phyloP scores from a whole-genome alignment of 1,140 invertebrate species.

The Sitobion miscanthi region DNA sequence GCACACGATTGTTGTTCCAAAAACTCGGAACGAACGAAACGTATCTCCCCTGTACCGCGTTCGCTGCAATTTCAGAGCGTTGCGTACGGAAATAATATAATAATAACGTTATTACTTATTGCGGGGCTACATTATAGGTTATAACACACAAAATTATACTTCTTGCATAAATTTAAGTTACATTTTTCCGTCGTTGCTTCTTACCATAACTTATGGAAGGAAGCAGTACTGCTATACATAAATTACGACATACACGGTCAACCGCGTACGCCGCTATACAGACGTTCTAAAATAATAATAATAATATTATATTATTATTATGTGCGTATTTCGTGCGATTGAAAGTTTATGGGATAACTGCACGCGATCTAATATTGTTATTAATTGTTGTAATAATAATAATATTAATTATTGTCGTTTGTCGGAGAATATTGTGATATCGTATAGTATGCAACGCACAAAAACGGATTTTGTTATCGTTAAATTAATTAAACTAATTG shows the following conservation, averaged over 20 bases:
- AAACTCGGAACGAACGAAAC: slow-evolving; percentile 14
- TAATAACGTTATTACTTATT: too few relatives aligned
- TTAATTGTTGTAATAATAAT: too few relatives aligned
- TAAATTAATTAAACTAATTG: background rate
- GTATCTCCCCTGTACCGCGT: background rate
- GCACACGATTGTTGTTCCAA: background rate
- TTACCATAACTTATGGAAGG: background rate
- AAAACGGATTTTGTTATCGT: background rate
- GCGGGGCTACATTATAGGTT: too few relatives aligned
- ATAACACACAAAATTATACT: background rate
- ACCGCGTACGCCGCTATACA: background rate
- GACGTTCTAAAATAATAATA: background rate
- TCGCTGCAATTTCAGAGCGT: background rate
- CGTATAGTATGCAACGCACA: background rate
- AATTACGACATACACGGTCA: background rate
- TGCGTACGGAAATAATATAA: background rate
- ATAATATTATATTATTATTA: background rate
- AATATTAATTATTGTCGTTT: background rate
- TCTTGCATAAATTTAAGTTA: background rate
- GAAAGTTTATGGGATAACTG: background rate
- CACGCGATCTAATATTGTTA: background rate
- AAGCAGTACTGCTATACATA: background rate
- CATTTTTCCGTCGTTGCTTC: background rate
- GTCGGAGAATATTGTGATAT: background rate
- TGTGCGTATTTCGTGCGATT: background rate